phyloP scores from a whole-genome alignment of 2,113 vertebrate species.

The Mirza zaza region DNA sequence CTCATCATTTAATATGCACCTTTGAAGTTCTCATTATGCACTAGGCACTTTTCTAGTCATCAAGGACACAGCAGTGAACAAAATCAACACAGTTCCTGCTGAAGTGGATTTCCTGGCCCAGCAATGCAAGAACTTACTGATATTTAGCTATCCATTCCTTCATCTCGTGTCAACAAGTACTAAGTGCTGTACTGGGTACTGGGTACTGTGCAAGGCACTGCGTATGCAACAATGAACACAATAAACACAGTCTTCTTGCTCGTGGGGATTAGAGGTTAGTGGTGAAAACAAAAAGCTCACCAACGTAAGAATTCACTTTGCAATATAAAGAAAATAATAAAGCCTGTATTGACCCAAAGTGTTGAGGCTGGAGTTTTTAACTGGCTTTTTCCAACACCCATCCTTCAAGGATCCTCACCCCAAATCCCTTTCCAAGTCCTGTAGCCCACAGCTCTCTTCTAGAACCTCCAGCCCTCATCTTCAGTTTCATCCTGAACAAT shows the following conservation, averaged over 20 bases:
- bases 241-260: background rate
- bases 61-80: background rate
- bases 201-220: background rate
- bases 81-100: background rate
- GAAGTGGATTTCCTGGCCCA: background rate
- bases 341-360: background rate
- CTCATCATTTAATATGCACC: background rate
- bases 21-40: background rate
- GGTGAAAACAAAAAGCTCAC: background rate
- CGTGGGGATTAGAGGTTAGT: background rate
- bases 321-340: constrained; percentile 25
- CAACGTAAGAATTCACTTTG: background rate
- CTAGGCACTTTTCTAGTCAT: background rate
- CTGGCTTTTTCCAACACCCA: background rate
- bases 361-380: background rate
- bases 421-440: background rate
- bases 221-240: background rate
- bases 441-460: background rate
- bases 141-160: background rate
- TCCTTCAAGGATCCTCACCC: background rate
- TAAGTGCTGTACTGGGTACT: background rate
- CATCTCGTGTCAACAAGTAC: background rate
- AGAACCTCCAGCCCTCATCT: background rate
- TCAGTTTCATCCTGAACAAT: background rate
- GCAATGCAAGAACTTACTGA: background rate